Evolutionary conservation across 2,888 invertebrate species (phyloP).

Genomic region (Tinea semifulvella): DNA sequence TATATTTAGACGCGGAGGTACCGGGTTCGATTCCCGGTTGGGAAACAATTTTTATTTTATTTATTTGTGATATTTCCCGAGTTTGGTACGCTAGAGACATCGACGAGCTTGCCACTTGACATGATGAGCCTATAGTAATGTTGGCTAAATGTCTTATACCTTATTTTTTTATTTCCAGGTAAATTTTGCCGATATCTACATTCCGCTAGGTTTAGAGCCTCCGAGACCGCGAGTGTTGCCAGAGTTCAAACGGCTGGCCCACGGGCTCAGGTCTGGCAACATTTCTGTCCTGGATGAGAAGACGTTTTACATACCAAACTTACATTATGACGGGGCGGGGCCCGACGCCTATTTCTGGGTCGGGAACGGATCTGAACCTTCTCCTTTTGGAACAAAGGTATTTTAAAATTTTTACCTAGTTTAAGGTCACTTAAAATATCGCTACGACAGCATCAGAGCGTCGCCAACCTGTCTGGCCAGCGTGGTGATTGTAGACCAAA

Average conservation of each 20-base stretch:
- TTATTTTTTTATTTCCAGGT: constrained; percentile 74
- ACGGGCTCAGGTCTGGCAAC: constrained; percentile 89
- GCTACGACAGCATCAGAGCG: too few species aligned
- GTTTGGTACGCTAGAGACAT: too few species aligned
- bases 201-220: constrained; percentile 78
- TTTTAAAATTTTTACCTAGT: constrained; percentile 3
- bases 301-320: constrained; percentile 90
- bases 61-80: too few species aligned
- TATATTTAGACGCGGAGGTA: too few species aligned
- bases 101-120: too few species aligned
- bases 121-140: too few species aligned
- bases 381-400: constrained; percentile 82
- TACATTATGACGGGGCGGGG: constrained; percentile 91
- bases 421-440: background rate
- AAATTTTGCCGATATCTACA: constrained; percentile 87
- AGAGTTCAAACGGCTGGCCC: constrained; percentile 86
- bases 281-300: constrained; percentile 91
- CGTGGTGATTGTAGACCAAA: too few species aligned
- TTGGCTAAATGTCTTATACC: too few species aligned
- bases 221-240: constrained; percentile 84
- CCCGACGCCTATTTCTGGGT: constrained; percentile 96
- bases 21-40: too few species aligned
- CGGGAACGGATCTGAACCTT: constrained; percentile 86
- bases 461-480: too few species aligned
- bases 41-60: too few species aligned